Evolutionary conservation across 1,140 invertebrate genomes (phyloP).

Genomic region (Drosophila watanabei): DNA sequence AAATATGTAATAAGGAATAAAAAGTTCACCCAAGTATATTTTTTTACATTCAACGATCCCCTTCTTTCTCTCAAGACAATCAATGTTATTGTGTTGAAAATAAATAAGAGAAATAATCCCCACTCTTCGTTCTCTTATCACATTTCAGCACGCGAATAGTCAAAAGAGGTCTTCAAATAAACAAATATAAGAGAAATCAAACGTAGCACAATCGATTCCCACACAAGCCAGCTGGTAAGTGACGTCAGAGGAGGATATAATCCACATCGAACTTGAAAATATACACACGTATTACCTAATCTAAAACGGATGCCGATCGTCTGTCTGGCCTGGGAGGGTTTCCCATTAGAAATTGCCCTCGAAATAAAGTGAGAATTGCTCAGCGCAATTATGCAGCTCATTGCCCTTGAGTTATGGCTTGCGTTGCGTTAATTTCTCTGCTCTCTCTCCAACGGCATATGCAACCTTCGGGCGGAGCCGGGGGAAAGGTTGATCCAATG

Average conservation of each 20-base stretch:
- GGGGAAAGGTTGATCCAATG: slow-evolving; percentile 41
- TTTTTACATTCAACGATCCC: background rate
- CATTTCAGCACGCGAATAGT: background rate
- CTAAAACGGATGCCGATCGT: slow-evolving; percentile 41
- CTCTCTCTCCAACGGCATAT: slow-evolving; percentile 42
- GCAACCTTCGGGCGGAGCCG: slow-evolving; percentile 38
- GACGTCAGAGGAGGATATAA: slow-evolving; percentile 29
- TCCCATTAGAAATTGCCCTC: slow-evolving; percentile 60
- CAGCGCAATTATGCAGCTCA: slow-evolving; percentile 83
- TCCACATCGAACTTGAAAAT: slow-evolving; percentile 33
- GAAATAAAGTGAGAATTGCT: slow-evolving; percentile 82
- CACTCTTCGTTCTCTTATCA: background rate
- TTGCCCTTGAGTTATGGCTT: slow-evolving; percentile 79
- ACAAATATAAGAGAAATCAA: background rate
- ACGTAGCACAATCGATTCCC: background rate
- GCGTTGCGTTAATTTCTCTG: slow-evolving; percentile 38
- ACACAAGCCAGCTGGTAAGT: slow-evolving; percentile 21
- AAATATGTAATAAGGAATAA: background rate
- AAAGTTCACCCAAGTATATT: background rate
- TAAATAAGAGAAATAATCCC: background rate
- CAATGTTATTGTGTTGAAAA: background rate
- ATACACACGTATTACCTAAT: slow-evolving; percentile 38
- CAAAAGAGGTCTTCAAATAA: background rate
- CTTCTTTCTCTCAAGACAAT: background rate
- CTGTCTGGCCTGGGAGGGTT: slow-evolving; percentile 26